Base-by-base conservation (phyloP, 2,888 invertebrate species). In the Drosophila recens region DNA sequence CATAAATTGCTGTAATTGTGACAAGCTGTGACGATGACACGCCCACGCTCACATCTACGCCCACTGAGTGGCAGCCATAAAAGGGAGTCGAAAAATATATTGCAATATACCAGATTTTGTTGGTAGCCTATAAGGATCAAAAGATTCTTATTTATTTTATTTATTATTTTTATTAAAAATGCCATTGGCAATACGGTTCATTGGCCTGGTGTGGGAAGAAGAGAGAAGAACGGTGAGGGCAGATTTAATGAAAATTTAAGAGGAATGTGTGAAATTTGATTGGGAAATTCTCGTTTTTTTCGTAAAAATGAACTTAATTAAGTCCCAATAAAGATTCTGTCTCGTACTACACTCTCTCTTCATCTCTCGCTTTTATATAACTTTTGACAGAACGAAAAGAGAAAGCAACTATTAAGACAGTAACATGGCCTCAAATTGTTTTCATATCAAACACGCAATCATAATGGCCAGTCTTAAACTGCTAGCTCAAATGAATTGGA, bases 1-100 rank as follows among this genome's bases (percentile, higher is more conserved):
- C 82, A 67, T 72, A 75, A 84, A 66, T 81, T 73, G 65, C 51
- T 68, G 46, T 76, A 66, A 85, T 87, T 85, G 70, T 52, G 57
- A 51, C 68, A 66, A 75, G 72, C 75, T 79, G 79, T 67, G 72
- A 46, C 52, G 43, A 36, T 34, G 40, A 52, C 57, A 59, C 4
- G 56, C 58, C 52, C 54, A 59, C 57, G 13, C 13, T 43, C 3
- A 17, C 36, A 34, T 17, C 30, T 36, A 48, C n/a, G 20, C 13
- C 42, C 17, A 17, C 51, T 20, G 34, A n/a, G 4, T 9, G 34
- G 43, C 20, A 43, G 38, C 49, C 51, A 70, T 57, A 40, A 59
- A 57, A 66, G 45, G 8, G 34, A 6, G 40, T 9, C 33, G 38
- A 52, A 63, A 67, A 58, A 52, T 63, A 52, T 63, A 42, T 56